Percentiles rank a stretch among this genome's conserved stretches.
Conservation (phyloP, 2,797 vertebrate genomes). For the Microctenopoma stevenorrisi region DNA sequence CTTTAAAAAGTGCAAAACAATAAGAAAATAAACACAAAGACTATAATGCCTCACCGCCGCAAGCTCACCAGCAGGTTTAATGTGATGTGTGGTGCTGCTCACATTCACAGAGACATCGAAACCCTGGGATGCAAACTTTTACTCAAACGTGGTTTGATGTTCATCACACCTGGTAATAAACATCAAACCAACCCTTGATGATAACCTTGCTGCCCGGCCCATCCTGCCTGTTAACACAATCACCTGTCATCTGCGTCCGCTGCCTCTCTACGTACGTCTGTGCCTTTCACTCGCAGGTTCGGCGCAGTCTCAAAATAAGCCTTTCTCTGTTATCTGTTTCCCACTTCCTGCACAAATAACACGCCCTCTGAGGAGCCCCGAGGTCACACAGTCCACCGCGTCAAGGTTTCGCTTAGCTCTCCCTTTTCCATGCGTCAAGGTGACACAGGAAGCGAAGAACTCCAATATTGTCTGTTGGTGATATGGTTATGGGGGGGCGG, state of each 20-base stretch:
- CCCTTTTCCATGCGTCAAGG: constrained; percentile 45
- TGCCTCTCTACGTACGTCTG: constrained; percentile 32
- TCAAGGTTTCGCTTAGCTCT: constrained; percentile 51
- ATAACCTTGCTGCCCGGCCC: constrained; percentile 44
- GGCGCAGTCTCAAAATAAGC: constrained; percentile 19
- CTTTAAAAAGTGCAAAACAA: constrained; percentile 35
- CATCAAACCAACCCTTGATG: constrained; percentile 46
- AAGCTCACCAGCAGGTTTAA: constrained; percentile 9
- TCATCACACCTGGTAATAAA: constrained; percentile 55
- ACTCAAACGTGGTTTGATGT: constrained; percentile 2
- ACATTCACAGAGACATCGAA: not conserved
- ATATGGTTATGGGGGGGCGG: constrained; percentile 33
- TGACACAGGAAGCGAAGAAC: constrained; percentile 57
- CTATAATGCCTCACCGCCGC: not conserved
- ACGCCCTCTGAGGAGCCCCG: constrained; percentile 21
- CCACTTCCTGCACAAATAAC: constrained; percentile 52
- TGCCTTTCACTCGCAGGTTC: constrained; percentile 51
- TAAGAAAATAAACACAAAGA: constrained; percentile 32
- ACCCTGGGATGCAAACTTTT: constrained; percentile 17
- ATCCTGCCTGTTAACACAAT: constrained; percentile 60
- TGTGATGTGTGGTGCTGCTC: not conserved
- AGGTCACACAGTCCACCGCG: constrained; percentile 48
- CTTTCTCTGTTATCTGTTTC: constrained; percentile 38
- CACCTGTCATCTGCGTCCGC: constrained; percentile 64
- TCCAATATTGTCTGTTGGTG: constrained; percentile 68